Conservation (phyloP, 2,888 invertebrate species). For the Dastarcus helophoroides region DNA sequence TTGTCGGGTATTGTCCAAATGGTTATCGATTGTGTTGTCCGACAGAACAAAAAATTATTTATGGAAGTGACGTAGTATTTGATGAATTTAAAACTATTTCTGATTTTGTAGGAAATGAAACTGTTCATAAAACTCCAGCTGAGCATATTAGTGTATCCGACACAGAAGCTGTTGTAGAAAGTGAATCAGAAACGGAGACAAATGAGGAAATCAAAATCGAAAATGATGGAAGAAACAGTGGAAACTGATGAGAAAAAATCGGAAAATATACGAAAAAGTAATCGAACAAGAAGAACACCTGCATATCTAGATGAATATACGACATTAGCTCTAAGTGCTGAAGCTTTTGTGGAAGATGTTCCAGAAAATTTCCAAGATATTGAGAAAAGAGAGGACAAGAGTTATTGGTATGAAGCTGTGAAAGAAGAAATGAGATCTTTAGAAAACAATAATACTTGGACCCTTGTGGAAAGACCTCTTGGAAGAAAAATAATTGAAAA, state of each 20-base stretch:
- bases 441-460: slow-evolving; percentile 17
- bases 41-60: slow-evolving; percentile 10
- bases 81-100: too few relatives aligned
- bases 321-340: slow-evolving; percentile 7
- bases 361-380: slow-evolving; percentile 10
- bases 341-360: slow-evolving; percentile 11
- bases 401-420: slow-evolving; percentile 16
- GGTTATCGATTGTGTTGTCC: slow-evolving; percentile 17
- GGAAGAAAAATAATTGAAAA: slow-evolving; percentile 13
- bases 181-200: too few relatives aligned
- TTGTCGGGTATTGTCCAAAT: slow-evolving; percentile 13
- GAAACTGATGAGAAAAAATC: too few relatives aligned
- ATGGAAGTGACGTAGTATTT: slow-evolving; percentile 17
- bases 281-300: slow-evolving; percentile 6
- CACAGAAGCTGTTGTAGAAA: too few relatives aligned
- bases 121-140: too few relatives aligned
- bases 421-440: slow-evolving; percentile 17
- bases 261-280: slow-evolving; percentile 8
- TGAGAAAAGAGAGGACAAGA: too few relatives aligned
- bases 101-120: too few relatives aligned
- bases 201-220: too few relatives aligned
- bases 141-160: too few relatives aligned
- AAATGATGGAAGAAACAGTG: too few relatives aligned
- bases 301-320: slow-evolving; percentile 9
- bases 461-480: slow-evolving; percentile 10